These are phyloP conservation scores for Danaus plexippus DNA, from an alignment of 1,140 invertebrate species.

Conservation along the genomic window DNA sequence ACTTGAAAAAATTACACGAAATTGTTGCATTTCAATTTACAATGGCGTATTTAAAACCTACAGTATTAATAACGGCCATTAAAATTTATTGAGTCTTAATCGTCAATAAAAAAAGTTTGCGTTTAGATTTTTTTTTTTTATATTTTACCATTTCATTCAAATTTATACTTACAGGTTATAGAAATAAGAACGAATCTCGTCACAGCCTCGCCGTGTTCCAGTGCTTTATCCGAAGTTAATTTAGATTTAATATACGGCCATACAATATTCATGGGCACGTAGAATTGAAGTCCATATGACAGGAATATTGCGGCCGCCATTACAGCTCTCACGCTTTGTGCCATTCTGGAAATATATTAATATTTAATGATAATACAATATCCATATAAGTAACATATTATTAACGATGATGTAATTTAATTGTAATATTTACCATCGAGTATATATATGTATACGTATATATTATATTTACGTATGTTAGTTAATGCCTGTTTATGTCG, in stretches of 20 bases:
- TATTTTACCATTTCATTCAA: neutral
- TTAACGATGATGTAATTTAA: too few relatives aligned
- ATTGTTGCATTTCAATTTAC: too few relatives aligned
- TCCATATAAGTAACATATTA: neutral
- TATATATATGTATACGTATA: too few relatives aligned
- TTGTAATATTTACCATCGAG: too few relatives aligned
- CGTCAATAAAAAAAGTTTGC: too few relatives aligned
- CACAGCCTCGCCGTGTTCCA: constrained; percentile 77
- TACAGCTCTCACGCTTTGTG: constrained; percentile 83
- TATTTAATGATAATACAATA: constrained; percentile 5
- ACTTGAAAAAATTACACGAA: too few relatives aligned
- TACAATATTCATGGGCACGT: constrained; percentile 92
- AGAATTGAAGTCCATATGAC: constrained; percentile 92
- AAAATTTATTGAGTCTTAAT: too few relatives aligned
- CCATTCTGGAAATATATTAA: constrained; percentile 75
- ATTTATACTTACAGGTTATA: constrained; percentile 82
- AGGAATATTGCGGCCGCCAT: constrained; percentile 91
- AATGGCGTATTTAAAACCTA: too few relatives aligned
- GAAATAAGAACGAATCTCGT: constrained; percentile 81
- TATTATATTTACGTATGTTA: too few relatives aligned
- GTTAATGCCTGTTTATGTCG: too few relatives aligned
- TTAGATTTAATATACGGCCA: constrained; percentile 81
- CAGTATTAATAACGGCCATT: too few relatives aligned
- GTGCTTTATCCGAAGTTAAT: constrained; percentile 73
- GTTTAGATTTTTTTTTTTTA: too few relatives aligned